Base-by-base conservation (phyloP, 1,140 invertebrate species). In the Drosophila sproati region DNA sequence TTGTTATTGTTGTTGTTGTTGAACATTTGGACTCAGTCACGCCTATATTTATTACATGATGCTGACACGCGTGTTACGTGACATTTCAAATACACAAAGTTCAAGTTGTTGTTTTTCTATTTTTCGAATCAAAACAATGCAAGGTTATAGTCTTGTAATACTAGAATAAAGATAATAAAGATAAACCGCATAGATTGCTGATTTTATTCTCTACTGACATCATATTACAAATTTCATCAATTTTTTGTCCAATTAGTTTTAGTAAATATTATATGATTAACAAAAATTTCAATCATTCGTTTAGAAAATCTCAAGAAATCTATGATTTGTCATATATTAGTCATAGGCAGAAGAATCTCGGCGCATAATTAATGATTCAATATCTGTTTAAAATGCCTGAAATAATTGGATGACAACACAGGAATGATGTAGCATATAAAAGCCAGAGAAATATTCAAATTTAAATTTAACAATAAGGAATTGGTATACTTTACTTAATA, bases 41-140 rank as follows among this genome's bases (percentile, higher is more conserved):
- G 60, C 68, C 55, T 76, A 72, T 76, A 43, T 75, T 41, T 48
- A 59, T 66, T 71, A 72, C 35, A 66, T 12, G 6, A 2, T 28
- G n/a, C 43, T 48, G 52, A 63, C 55, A 50, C 52, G 31, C 60
- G 48, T 52, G n/a, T 48, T 59, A 73, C 73, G 73, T 75, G 66
- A 31, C 54, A 52, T 39, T 39, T 47, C 37, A 34, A 10, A 68
- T 43, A 68, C 54, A 60, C 50, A 68, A 52, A 64, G 47, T 29
- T 47, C 62, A 66, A 43, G 12, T 7, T 41, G 6, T 8, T 31
- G 28, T 39, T 34, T 28, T 8, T 29, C 12, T 37, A 34, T 41
- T 10, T 41, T 41, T 10, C 8, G 20, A 63, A 37, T 3, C 20
- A 8, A 39, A 63, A 41, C 35, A 6, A 51, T 63, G 35, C 4